Percentiles rank a stretch among this genome's conserved stretches.
Conservation (phyloP, 2,113 vertebrate genomes). For the Hypomesus transpacificus region DNA sequence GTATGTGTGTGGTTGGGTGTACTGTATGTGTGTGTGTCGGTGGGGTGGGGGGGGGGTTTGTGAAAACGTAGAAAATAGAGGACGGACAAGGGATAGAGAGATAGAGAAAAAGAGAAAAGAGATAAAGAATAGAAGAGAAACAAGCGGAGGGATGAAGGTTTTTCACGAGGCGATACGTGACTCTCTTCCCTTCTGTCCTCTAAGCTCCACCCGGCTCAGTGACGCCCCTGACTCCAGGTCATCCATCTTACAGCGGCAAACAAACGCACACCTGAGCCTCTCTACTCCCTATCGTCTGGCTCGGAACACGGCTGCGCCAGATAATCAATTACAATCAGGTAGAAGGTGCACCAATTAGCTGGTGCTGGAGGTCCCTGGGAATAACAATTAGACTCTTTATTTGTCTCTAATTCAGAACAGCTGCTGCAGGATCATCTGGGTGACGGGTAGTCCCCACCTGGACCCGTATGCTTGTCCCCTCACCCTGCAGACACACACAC, state of each 20-base stretch:
- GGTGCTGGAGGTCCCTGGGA: constrained; percentile 48
- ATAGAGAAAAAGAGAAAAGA: too few relatives aligned
- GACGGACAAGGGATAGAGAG: too few relatives aligned
- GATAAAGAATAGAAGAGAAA: too few relatives aligned
- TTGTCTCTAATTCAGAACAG: constrained; percentile 59
- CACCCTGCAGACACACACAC: constrained; percentile 1
- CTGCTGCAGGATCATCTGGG: constrained; percentile 45
- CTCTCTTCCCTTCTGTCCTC: constrained; percentile 21
- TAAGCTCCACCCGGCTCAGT: constrained; percentile 8
- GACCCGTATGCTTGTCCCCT: constrained; percentile 23
- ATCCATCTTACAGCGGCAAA: too few relatives aligned
- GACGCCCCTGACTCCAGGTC: too few relatives aligned
- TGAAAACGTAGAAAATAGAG: too few relatives aligned
- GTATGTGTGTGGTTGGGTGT: too few relatives aligned
- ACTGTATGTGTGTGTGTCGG: too few relatives aligned
- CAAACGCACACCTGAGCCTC: not conserved
- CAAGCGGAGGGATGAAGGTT: too few relatives aligned
- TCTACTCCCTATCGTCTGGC: not conserved
- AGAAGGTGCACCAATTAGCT: constrained; percentile 59
- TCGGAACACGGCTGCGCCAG: constrained; percentile 24
- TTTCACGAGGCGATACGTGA: too few relatives aligned
- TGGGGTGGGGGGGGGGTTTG: too few relatives aligned
- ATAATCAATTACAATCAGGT: constrained; percentile 63
- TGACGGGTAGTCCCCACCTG: constrained; percentile 35
- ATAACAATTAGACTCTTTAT: constrained; percentile 56